Percentiles rank a stretch among this genome's conserved stretches.
phyloP scores from a whole-genome alignment of 2,797 vertebrate genomes.

The Hoplostethus atlanticus region DNA sequence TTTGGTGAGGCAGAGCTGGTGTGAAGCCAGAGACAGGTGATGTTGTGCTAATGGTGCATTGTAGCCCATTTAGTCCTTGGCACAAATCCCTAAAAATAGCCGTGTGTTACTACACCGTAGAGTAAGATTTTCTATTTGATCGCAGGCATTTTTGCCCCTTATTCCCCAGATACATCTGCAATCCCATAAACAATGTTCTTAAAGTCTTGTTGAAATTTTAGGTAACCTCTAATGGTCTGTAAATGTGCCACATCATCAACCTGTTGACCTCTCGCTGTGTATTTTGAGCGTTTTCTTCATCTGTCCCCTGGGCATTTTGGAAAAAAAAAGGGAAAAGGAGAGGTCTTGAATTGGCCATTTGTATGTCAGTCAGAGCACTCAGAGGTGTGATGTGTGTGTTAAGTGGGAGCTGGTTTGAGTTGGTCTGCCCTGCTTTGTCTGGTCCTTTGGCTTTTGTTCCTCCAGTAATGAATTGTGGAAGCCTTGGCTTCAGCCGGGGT shows the following conservation, averaged over 20 bases:
- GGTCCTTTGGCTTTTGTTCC: conserved; percentile 81
- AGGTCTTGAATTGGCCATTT: conserved; percentile 74
- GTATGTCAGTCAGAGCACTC: conserved; percentile 73
- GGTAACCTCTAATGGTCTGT: conserved; percentile 39
- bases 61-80: conserved; percentile 53
- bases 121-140: not conserved
- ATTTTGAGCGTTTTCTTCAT: conserved; percentile 37
- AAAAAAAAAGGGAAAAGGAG: conserved; percentile 51
- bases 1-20: conserved; percentile 72
- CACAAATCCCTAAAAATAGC: conserved; percentile 30
- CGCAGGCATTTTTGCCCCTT: too few species aligned
- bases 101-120: conserved; percentile 5
- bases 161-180: not conserved
- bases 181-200: not conserved
- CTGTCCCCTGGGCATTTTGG: conserved; percentile 32
- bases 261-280: conserved; percentile 60
- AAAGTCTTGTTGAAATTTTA: conserved; percentile 29
- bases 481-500: conserved; percentile 81
- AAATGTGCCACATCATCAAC: conserved; percentile 55
- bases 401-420: conserved; percentile 81
- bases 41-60: conserved; percentile 60
- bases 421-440: conserved; percentile 82
- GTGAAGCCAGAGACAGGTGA: conserved; percentile 77
- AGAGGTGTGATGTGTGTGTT: conserved; percentile 83
- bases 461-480: conserved; percentile 83